phyloP scores from a whole-genome alignment of 2,888 invertebrate species.

The Malacosoma neustria region DNA sequence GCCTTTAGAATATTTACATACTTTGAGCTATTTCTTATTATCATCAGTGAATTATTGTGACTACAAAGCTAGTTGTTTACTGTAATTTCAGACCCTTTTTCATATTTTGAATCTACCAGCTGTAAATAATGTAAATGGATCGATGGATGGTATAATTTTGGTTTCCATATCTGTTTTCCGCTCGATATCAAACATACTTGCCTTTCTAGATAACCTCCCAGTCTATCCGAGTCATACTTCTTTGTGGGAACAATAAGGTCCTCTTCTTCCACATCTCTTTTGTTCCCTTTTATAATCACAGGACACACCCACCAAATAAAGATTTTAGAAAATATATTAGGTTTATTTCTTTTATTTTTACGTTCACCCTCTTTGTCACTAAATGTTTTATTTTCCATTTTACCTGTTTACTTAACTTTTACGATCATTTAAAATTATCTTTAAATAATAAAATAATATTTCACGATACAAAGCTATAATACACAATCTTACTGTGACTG shows the following conservation, averaged over 20 bases:
- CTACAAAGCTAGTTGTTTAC: no score
- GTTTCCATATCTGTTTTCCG: no score
- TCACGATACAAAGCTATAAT: background rate
- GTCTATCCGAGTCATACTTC: constrained; percentile 72
- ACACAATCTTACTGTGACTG: background rate
- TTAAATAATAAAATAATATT: background rate
- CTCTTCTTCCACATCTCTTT: constrained; percentile 74
- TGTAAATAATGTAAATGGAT: no score
- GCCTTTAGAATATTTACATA: no score
- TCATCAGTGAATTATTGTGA: no score
- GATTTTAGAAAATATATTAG: constrained; percentile 45
- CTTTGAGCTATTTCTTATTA: no score
- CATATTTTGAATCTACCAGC: no score
- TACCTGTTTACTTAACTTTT: background rate
- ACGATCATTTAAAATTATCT: background rate
- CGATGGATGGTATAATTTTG: no score
- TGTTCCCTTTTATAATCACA: constrained; percentile 67
- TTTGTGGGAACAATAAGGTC: constrained; percentile 78
- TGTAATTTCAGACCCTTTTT: no score
- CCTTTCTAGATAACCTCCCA: constrained; percentile 76
- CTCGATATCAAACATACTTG: constrained; percentile 22
- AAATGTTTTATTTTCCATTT: background rate
- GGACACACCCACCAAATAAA: constrained; percentile 67
- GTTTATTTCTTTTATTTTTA: constrained; percentile 26
- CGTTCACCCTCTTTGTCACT: background rate